Base-by-base conservation (phyloP, 2,888 invertebrate genomes). In the Drosophila pegasa region DNA sequence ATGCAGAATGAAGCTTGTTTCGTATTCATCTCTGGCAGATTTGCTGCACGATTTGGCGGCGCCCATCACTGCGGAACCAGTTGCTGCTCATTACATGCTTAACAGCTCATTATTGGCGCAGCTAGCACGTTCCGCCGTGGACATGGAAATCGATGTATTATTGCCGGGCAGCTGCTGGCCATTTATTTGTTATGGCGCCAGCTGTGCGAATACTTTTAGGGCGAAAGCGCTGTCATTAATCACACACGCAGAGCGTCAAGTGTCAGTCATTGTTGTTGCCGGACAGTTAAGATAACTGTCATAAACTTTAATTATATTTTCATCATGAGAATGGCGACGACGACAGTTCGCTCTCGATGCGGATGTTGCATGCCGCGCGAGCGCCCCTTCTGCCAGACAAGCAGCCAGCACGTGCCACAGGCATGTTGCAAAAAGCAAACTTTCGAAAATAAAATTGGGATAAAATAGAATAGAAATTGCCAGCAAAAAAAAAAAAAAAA, bases 271-370 rank as follows among this genome's bases (percentile, higher is more conserved):
- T 87, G 88, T 80, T 86, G 65, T 60, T 75, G 43, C 43, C 27
- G 63, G 65, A 74, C n/a, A n/a, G n/a, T n/a, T n/a, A n/a, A 88
- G 80, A 84, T 76, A 87, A 73, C 84, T 88, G 88, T 85, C 84
- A 87, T 83, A 85, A 85, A 88, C 87, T 85, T 85, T 88, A 88
- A 85, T 88, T 85, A 85, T 87, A 88, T 85, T 88, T 88, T 78
- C 88, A 87, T 70, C 80, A 75, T 71, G 83, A 71, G 70, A 69
- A 64, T 62, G 69, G 58, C 69, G 48, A 50, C 66, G 52, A 45
- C 51, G 52, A 64, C 37, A 41, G 22, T 47, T 41, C 43, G 20
- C 40, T 70, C 63, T 35, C 67, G 71, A 60, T 59, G 71, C 59
- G 57, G 47, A 68, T 66, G 84, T 65, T 75, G 78, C 75, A 77